Base-by-base conservation (phyloP, 2,888 invertebrate genomes). In the Leptinotarsa juncta region DNA sequence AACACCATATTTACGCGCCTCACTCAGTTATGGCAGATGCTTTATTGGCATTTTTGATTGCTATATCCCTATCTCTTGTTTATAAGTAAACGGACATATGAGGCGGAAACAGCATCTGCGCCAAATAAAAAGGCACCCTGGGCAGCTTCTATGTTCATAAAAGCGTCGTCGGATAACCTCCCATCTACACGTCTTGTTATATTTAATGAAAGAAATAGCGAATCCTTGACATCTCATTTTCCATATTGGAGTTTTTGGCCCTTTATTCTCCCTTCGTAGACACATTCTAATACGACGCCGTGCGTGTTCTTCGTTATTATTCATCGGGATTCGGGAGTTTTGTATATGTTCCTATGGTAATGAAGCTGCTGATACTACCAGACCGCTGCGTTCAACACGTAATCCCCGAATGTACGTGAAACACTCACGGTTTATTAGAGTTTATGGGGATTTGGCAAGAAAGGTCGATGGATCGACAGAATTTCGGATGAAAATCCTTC, bases 301-400 rank as follows among this genome's bases (percentile, higher is more conserved):
- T 42, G 62, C 42, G 62, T 42, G 42, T 62, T 42, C 62, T 62
- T 62, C 62, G 62, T 62, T 62, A 62, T 62, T 62, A 62, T 62
- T 62, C 62, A 26, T 18, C 62, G 62, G n/a, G 10, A 12, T 62
- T 51, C 42, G 62, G 42, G 62, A 62, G 62, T 62, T 62, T 62
- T 62, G 62, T 62, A 62, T 32, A 62, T 62, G 62, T 62, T 62
- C 62, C 62, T 62, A 62, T 62, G 62, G 62, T 62, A 62, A 62
- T 62, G 62, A 62, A 62, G 62, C 62, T 42, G 42, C 62, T 62
- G 62, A 62, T 42, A 62, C 42, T 32, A n/a, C 32, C 62, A 32
- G 62, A 62, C 62, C 42, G 26, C 32, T n/a, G 62, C 62, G 62
- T 62, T 62, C 62, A 62, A 62, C 62, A 62, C 42, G 62, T 62